Percentiles rank a stretch among this genome's conserved stretches.
Conservation (phyloP, 2,797 vertebrate species). For the Oreochromis grahami region DNA sequence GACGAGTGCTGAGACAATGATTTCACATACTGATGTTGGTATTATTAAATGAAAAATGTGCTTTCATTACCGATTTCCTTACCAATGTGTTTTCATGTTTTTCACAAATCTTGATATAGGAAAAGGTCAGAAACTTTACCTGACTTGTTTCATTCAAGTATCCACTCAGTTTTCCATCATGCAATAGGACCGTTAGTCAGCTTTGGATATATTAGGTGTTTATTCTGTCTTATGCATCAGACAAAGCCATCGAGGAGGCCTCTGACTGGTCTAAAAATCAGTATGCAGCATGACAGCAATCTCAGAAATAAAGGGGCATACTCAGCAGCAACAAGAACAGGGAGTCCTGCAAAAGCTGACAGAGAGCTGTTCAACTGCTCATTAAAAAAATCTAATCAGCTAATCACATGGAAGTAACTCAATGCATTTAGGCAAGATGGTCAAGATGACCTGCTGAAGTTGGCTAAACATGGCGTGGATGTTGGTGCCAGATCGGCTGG, state of each 20-base stretch:
- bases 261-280: neutral
- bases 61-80: neutral
- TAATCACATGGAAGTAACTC: neutral
- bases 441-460: neutral
- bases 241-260: neutral
- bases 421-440: neutral
- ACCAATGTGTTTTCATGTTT: neutral
- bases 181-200: neutral
- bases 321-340: neutral
- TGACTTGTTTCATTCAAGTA: neutral
- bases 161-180: neutral
- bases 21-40: slow-evolving; percentile 1
- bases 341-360: neutral
- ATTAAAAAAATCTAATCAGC: neutral
- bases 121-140: neutral
- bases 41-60: neutral
- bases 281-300: neutral
- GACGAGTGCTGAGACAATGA: neutral
- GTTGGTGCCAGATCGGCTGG: neutral
- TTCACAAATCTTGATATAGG: neutral
- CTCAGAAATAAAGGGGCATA: neutral
- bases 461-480: neutral
- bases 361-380: neutral
- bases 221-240: neutral
- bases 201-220: neutral